Evolutionary conservation across 2,888 invertebrate genomes (phyloP).

Genomic region (Tenthredo notha): DNA sequence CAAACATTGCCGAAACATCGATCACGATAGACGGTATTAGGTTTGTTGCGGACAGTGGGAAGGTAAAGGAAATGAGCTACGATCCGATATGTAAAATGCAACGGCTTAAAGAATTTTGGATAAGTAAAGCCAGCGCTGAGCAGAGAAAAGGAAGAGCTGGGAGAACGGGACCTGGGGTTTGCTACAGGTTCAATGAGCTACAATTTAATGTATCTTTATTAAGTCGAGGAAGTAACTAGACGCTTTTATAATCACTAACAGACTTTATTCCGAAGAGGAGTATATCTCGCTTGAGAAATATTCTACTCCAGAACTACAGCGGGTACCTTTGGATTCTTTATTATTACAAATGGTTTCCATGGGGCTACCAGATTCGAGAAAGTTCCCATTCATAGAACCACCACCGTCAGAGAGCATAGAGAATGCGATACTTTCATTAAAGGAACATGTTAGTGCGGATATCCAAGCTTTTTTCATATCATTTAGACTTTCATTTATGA

Average conservation of each 20-base stretch:
- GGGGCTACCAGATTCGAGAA: conserved; percentile 93
- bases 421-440: conserved; percentile 91
- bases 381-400: conserved; percentile 97
- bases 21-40: conserved; percentile 98
- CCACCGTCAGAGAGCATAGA: conserved; percentile 92
- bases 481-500: neutral
- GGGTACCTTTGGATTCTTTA: conserved; percentile 96
- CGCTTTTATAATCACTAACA: conserved; percentile 64
- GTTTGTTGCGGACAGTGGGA: conserved; percentile 98
- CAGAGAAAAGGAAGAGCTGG: conserved; percentile 98
- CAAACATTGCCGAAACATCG: conserved; percentile 99
- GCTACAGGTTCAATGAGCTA: conserved; percentile 84
- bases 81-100: conserved; percentile 95
- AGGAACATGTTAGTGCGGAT: conserved; percentile 86
- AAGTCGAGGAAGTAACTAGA: neutral
- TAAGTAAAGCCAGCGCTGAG: conserved; percentile 98
- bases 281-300: conserved; percentile 89
- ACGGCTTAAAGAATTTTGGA: conserved; percentile 95
- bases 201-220: neutral
- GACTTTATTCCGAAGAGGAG: conserved; percentile 92
- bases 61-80: conserved; percentile 98
- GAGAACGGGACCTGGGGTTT: conserved; percentile 96
- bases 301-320: conserved; percentile 95
- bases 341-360: conserved; percentile 96
- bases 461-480: neutral